A percentile compares a stretch with the other conserved stretches of the same genome.
phyloP scores from a whole-genome alignment of 2,113 vertebrate species.

The Thermophis baileyi region DNA sequence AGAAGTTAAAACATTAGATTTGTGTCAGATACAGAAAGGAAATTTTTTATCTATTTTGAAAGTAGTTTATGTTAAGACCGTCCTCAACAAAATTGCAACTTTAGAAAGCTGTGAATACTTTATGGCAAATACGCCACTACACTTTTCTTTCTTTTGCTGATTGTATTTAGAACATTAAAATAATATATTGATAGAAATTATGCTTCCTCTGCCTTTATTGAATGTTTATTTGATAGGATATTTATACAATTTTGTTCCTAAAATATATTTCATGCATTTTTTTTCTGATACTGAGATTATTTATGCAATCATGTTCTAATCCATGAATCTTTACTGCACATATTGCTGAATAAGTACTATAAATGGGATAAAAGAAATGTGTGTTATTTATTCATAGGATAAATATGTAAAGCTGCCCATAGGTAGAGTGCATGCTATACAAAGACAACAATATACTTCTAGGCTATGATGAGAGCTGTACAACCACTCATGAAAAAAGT shows the following conservation, averaged over 20 bases:
- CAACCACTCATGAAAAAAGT: neutral
- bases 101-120: neutral
- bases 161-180: neutral
- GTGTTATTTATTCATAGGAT: neutral
- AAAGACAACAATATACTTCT: neutral
- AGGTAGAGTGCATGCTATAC: neutral
- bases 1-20: neutral
- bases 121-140: neutral
- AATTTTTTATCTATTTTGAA: neutral
- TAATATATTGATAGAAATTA: neutral
- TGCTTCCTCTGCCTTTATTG: neutral
- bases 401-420: neutral
- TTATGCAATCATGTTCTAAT: neutral
- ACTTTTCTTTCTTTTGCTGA: neutral
- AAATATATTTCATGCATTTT: neutral
- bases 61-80: neutral
- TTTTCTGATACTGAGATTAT: neutral
- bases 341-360: neutral
- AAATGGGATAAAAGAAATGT: neutral
- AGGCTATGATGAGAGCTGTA: neutral
- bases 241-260: neutral
- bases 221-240: neutral
- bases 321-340: neutral
- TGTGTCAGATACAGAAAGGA: neutral
- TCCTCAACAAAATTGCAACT: neutral